These are phyloP conservation scores for Phaedon cochleariae DNA, from an alignment of 2,888 invertebrate genomes.

Conservation along the genomic window DNA sequence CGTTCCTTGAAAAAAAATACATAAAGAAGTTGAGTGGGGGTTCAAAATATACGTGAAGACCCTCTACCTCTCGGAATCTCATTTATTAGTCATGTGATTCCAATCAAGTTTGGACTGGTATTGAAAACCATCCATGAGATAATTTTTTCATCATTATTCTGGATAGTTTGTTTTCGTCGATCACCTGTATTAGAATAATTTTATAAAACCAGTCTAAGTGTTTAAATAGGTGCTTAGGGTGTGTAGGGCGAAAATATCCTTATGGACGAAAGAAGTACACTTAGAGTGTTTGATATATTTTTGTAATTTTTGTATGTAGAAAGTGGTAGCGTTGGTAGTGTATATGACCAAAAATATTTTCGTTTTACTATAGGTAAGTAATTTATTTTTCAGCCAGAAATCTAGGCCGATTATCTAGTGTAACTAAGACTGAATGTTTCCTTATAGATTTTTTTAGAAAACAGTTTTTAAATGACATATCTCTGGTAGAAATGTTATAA, in stretches of 20 bases:
- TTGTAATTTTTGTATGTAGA: constrained; percentile 59
- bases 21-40: too few relatives aligned
- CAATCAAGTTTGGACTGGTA: too few relatives aligned
- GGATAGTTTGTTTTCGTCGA: too few relatives aligned
- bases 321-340: constrained; percentile 28
- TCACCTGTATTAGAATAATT: not conserved
- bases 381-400: constrained; percentile 32
- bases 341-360: constrained; percentile 34
- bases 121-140: too few relatives aligned
- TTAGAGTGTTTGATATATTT: constrained; percentile 57
- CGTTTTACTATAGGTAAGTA: not conserved
- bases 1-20: too few relatives aligned
- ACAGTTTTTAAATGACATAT: constrained; percentile 49
- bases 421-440: constrained; percentile 52
- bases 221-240: constrained; percentile 40
- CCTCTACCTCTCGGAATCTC: too few relatives aligned
- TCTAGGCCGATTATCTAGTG: constrained; percentile 33
- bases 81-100: too few relatives aligned
- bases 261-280: constrained; percentile 22
- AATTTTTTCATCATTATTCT: too few relatives aligned
- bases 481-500: constrained; percentile 33
- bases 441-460: constrained; percentile 41
- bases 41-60: too few relatives aligned
- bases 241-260: constrained; percentile 21
- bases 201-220: constrained; percentile 37